A percentile compares a stretch with the other conserved stretches of the same genome.
Evolutionary conservation across 1,140 invertebrate species (phyloP).

Genomic region (Scylla paramamosain): DNA sequence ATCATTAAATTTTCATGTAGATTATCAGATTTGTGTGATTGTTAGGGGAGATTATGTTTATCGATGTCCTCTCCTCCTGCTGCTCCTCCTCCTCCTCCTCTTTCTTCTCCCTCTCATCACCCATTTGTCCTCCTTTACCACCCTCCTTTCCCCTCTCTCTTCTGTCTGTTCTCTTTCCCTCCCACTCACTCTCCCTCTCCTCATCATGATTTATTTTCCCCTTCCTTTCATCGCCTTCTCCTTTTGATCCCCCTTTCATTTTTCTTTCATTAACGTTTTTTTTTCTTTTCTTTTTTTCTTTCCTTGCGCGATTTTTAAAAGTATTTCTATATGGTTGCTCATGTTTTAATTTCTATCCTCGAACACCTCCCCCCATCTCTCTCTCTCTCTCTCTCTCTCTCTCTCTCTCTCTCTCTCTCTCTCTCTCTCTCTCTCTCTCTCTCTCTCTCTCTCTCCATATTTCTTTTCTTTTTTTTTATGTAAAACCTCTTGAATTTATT

Average conservation of each 20-base stretch:
- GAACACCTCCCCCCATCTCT: background rate
- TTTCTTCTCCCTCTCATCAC: background rate
- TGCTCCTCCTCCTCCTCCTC: background rate
- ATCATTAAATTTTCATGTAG: slow-evolving; percentile 38
- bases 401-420: slow-evolving; percentile 31
- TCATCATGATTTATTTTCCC: background rate
- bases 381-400: slow-evolving; percentile 16
- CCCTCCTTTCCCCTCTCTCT: background rate
- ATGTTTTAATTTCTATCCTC: background rate
- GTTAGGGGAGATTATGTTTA: background rate
- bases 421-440: no score
- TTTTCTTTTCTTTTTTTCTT: background rate
- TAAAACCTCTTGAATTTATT: no score
- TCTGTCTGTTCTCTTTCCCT: background rate
- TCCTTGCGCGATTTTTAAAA: no score
- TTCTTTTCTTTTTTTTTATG: no score
- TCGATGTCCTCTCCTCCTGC: background rate
- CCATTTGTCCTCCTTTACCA: background rate
- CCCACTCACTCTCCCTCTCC: background rate
- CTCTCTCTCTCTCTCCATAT: no score
- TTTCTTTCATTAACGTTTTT: background rate
- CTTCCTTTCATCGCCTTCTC: background rate
- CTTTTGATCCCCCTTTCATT: background rate
- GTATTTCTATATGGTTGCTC: no score
- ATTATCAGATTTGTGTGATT: background rate